phyloP scores from a whole-genome alignment of 2,113 vertebrate genomes.

The Ardeotis arabs region DNA sequence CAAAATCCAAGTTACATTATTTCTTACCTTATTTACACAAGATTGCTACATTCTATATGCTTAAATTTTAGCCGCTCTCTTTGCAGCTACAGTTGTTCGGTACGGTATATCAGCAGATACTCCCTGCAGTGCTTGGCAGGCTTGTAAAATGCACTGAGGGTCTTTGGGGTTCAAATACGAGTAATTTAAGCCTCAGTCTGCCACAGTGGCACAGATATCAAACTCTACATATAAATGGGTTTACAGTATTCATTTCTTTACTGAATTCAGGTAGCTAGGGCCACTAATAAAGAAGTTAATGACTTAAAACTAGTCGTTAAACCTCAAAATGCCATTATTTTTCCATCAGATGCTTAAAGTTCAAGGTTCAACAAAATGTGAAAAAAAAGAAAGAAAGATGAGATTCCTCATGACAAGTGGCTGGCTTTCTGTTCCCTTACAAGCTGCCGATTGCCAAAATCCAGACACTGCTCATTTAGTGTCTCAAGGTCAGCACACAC shows the following conservation, averaged over 20 bases:
- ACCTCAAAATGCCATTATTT: neutral
- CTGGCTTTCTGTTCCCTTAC: neutral
- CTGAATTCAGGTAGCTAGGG: neutral
- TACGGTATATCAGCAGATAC: neutral
- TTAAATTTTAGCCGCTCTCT: neutral
- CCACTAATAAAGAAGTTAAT: neutral
- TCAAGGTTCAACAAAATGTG: neutral
- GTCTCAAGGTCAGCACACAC: neutral
- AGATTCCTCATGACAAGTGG: slow-evolving; percentile 1
- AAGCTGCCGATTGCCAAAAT: neutral
- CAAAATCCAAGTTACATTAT: neutral
- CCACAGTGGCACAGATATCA: neutral
- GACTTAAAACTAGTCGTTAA: neutral
- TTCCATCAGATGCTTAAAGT: neutral
- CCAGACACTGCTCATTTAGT: neutral
- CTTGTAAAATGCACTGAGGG: neutral
- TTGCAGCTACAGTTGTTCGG: neutral
- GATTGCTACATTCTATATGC: neutral
- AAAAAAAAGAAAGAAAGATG: neutral
- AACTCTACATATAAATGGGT: neutral
- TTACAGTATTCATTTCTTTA: neutral
- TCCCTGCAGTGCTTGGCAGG: neutral
- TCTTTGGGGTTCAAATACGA: neutral
- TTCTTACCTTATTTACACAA: neutral
- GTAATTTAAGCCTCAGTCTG: neutral